Base-by-base conservation (phyloP, 1,140 invertebrate genomes). In the Aphidius gifuensis region DNA sequence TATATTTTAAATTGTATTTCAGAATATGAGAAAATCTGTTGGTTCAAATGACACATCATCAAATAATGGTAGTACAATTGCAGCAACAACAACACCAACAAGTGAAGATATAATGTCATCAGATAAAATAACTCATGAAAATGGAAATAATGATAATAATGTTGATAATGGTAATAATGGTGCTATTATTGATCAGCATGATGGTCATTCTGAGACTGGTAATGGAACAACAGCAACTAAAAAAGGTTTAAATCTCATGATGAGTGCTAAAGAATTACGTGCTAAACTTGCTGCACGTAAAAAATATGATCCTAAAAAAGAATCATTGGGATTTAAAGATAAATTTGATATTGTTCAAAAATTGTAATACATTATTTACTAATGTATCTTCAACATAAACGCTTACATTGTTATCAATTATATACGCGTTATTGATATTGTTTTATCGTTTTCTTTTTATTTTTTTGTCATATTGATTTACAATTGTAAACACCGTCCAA, bases 301-400 rank as follows among this genome's bases (percentile, higher is more conserved):
- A 76, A 93, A 93, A 78, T 87, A 89, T 74, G 92, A 95, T 74
- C 91, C 92, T 4, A 94, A 94, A 77, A 93, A 92, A 76, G 90
- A 92, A 68, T 86, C 87, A 32, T 88, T 96, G 78, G 92, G 93
- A 80, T 88, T 94, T 71, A 90, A 91, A 76, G 90, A 92, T 83
- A 96, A 95, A 82, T 93, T 93, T 74, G 92, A 94, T 74, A 94
- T 95, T 73, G 90, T 96, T 65, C 92, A 96, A 78, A 93, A 94
- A 81, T 84, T 92, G 68, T 92, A 84, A 84, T 47, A 9, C 38
- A 43, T n/a, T 8, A 51, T 39, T 55, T 55, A 9, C 5, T 42
- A 32, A 32, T 32, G 23, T 32, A 2, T 32, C 4, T 3, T 32
- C 4, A 4, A 32, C 23, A 32, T 32, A 32, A 32, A 32, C 23